These are phyloP conservation scores for Smittia aterrima DNA, from an alignment of 2,888 invertebrate species.

Conservation along the genomic window DNA sequence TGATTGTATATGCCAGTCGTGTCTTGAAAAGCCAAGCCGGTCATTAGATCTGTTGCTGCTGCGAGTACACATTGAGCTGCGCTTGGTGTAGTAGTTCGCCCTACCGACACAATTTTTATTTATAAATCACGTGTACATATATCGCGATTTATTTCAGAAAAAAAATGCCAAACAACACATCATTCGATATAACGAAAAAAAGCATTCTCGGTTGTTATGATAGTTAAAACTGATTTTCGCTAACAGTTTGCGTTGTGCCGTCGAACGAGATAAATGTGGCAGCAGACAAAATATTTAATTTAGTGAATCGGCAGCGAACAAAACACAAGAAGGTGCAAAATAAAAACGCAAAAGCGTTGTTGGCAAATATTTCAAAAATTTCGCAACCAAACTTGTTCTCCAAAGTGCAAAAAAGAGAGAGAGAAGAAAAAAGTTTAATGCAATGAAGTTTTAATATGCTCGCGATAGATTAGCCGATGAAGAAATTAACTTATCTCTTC, in stretches of 20 bases:
- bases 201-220: conserved; percentile 5
- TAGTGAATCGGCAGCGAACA: not conserved
- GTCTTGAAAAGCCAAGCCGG: no score
- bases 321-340: conserved; percentile 15
- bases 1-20: not conserved
- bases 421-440: not conserved
- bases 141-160: conserved; percentile 4
- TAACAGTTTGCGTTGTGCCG: conserved; percentile 17
- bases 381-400: not conserved
- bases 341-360: not conserved
- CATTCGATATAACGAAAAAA: conserved; percentile 2
- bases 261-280: not conserved
- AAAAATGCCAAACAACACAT: not conserved
- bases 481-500: no score
- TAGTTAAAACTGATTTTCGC: conserved; percentile 14
- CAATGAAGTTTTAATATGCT: not conserved
- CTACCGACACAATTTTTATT: not conserved
- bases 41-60: not conserved
- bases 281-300: not conserved
- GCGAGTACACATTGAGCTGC: not conserved
- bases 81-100: not conserved
- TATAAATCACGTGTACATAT: conserved; percentile 13
- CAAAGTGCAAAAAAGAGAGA: not conserved
- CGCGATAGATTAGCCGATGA: conserved; percentile 11
- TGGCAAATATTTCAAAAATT: not conserved